A percentile compares a stretch with the other conserved stretches of the same genome.
Evolutionary conservation across 92 coral and sea anemone genomes (phyloP).

Genomic region (Virgularia gustaviana): DNA sequence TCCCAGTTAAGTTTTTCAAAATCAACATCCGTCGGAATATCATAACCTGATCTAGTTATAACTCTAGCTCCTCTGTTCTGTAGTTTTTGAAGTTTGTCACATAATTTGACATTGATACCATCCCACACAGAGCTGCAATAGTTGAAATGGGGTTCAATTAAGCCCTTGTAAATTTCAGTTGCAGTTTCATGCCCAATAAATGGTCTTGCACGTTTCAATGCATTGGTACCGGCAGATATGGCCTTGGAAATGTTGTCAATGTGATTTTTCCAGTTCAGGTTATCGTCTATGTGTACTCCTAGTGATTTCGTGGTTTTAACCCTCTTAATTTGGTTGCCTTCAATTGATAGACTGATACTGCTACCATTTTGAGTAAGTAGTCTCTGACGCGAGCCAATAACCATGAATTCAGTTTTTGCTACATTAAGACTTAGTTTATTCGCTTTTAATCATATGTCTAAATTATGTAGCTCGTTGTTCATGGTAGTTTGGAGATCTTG

Average conservation of each 20-base stretch:
- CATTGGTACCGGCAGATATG: slow-evolving; percentile 15
- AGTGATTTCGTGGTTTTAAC: slow-evolving; percentile 46
- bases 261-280: slow-evolving; percentile 32
- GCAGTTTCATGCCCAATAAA: slow-evolving; percentile 11
- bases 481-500: slow-evolving; percentile 11
- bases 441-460: slow-evolving; percentile 13
- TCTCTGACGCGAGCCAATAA: slow-evolving; percentile 49
- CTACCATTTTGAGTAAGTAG: slow-evolving; percentile 9
- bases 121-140: slow-evolving; percentile 51
- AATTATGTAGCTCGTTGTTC: slow-evolving; percentile 25
- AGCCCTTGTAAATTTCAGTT: not conserved
- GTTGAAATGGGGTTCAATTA: slow-evolving; percentile 33
- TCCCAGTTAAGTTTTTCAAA: too few relatives aligned
- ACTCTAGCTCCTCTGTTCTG: too few relatives aligned
- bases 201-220: slow-evolving; percentile 22
- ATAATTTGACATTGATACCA: slow-evolving; percentile 4
- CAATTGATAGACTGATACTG: slow-evolving; percentile 3
- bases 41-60: too few relatives aligned
- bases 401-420: slow-evolving; percentile 31
- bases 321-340: slow-evolving; percentile 5
- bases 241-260: slow-evolving; percentile 11
- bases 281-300: slow-evolving; percentile 42
- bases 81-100: slow-evolving; percentile 36
- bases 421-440: slow-evolving; percentile 29
- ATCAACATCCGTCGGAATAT: too few relatives aligned